Percentiles rank a stretch among this genome's conserved stretches.
Conservation (phyloP, 2,797 vertebrate species). For the Onychomys torridus region DNA sequence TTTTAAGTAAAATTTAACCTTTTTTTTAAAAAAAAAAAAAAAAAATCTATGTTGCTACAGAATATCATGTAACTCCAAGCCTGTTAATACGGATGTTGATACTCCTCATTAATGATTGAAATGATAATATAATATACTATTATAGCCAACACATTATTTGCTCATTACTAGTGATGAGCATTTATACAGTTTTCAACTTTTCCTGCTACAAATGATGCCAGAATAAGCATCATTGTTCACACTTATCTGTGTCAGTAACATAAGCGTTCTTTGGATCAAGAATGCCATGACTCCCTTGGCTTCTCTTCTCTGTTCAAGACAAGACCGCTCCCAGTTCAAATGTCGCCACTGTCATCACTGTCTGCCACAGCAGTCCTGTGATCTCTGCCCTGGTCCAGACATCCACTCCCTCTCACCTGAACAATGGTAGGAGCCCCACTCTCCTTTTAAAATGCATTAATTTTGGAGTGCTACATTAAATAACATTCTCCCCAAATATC, state of each 20-base stretch:
- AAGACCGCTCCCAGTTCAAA: background rate
- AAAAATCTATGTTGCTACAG: background rate
- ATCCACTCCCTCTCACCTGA: background rate
- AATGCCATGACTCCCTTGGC: background rate
- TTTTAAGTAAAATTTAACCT: slow-evolving; percentile 22
- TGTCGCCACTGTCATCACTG: background rate
- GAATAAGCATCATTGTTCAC: background rate
- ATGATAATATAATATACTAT: background rate
- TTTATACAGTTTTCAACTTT: slow-evolving; percentile 6
- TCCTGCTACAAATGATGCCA: background rate
- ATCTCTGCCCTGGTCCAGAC: background rate
- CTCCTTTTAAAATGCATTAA: background rate
- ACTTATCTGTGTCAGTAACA: background rate
- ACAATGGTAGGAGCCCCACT: background rate
- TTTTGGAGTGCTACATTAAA: background rate
- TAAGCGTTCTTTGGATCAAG: background rate
- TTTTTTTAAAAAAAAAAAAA: background rate
- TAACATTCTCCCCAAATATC: background rate
- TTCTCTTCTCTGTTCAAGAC: background rate
- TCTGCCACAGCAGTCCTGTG: background rate
- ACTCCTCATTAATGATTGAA: slow-evolving; percentile 15
- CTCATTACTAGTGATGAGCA: background rate
- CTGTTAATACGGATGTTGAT: background rate
- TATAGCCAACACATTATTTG: background rate
- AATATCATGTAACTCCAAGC: background rate